Conservation (phyloP, 2,888 invertebrate genomes). For the Patella ulyssiponensis region DNA sequence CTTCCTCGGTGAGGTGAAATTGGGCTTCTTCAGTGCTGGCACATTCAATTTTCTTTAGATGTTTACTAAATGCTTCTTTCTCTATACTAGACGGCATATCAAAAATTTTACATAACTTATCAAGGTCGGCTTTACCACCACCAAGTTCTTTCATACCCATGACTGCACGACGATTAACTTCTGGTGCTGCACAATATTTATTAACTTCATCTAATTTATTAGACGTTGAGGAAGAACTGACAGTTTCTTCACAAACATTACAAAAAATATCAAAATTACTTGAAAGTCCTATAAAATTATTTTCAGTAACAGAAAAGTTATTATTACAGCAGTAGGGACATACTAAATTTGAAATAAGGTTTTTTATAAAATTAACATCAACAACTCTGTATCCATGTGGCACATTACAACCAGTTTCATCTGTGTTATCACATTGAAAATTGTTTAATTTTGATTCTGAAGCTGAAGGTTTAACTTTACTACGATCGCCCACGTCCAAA, state of each 20-base stretch:
- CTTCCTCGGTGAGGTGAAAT: neutral
- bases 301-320: too few relatives aligned
- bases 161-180: neutral
- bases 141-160: neutral
- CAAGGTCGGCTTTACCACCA: neutral
- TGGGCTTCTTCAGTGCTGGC: neutral
- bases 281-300: neutral
- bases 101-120: neutral
- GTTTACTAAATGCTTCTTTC: slow-evolving; percentile 1
- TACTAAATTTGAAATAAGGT: neutral
- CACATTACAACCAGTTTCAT: too few relatives aligned
- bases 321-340: too few relatives aligned
- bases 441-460: too few relatives aligned
- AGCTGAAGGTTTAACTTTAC: too few relatives aligned
- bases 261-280: neutral
- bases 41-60: neutral
- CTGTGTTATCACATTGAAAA: too few relatives aligned
- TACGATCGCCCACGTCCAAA: too few relatives aligned
- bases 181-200: neutral
- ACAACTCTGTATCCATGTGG: neutral
- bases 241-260: neutral
- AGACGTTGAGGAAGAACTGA: neutral
- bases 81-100: neutral
- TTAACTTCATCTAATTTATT: neutral
- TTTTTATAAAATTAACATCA: neutral